Evolutionary conservation across 2,888 invertebrate species (phyloP), one percentile per base, ranked within the genome.

Genomic region (Ormia ochracea): DNA sequence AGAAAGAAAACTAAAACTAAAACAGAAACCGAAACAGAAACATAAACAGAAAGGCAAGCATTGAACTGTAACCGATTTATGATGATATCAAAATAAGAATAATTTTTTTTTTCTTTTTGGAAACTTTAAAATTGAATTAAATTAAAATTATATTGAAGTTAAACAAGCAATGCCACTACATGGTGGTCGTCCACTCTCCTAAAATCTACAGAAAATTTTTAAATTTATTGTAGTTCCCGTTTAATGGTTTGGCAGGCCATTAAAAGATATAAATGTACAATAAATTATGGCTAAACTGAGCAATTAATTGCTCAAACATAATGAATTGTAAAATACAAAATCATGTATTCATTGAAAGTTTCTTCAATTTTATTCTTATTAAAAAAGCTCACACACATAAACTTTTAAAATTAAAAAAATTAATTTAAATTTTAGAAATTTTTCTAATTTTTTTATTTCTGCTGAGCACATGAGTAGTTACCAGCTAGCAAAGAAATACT

Each of bases 31-130:
- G n/a, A n/a, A n/a, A n/a, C 17, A 28, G 17, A 33, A 6, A 17
- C 23, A 14, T 36, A n/a, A n/a, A 2, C 4, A 9, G 33, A 48
- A 58, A 10, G 14, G 33, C 48, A 68, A 54, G 26, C 80, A 80
- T 38, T 80, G 80, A 80, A 58, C 68, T 54, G 72, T 66, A 80
- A 76, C 76, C 63, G 61, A 80, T 80, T 76, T 80, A 80, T 80
- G 76, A 58, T 63, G 36, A 54, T 65, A 66, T 50, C 23, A 38
- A n/a, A 76, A 59, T 21, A 43, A 68, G 56, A 50, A 41, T 43
- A 52, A 72, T 54, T 33, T 36, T 68, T 63, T 65, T 59, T 58
- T 74, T 63, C 48, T 26, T 5, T 36, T 70, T 66, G 70, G 70
- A 79, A 79, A 79, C 70, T 75, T 79, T 70, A 68, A 17, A 7